Evolutionary conservation across 2,797 vertebrate species (phyloP).

Genomic region (Enteromius anoplus): DNA sequence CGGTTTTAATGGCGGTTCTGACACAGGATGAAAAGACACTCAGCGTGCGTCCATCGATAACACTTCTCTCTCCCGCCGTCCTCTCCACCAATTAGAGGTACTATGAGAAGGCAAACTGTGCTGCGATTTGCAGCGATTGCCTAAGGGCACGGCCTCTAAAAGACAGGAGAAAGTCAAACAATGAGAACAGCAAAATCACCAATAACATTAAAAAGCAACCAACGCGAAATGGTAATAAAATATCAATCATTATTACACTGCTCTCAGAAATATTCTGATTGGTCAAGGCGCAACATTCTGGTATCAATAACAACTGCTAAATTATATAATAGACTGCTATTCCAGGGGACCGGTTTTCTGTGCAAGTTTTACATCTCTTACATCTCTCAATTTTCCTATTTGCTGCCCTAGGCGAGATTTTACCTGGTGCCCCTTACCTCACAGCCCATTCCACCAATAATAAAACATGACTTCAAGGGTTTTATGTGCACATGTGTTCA

Average conservation of each 20-base stretch:
- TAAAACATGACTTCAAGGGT: no score
- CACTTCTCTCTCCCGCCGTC: slow-evolving; percentile 72
- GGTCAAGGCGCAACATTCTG: background rate
- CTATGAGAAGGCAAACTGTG: slow-evolving; percentile 33
- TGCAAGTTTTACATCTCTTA: background rate
- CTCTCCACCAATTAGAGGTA: slow-evolving; percentile 47
- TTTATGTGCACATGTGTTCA: no score
- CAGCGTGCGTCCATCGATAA: slow-evolving; percentile 67
- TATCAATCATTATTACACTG: background rate
- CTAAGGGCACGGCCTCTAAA: slow-evolving; percentile 22
- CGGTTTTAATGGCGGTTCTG: slow-evolving; percentile 69
- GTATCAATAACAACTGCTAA: background rate
- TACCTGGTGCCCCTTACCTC: no score
- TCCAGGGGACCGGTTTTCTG: background rate
- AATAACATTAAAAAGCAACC: slow-evolving; percentile 1
- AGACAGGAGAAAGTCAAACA: slow-evolving; percentile 32
- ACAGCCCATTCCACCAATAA: no score
- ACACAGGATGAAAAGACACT: slow-evolving; percentile 68
- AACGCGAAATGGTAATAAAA: background rate
- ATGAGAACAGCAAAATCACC: slow-evolving; percentile 9
- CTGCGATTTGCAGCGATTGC: slow-evolving; percentile 37
- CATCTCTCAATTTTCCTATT: background rate
- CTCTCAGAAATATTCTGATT: background rate
- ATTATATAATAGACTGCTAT: background rate
- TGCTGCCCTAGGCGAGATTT: no score